Evolutionary conservation across 2,888 invertebrate genomes (phyloP), one percentile per base, ranked within the genome.

Genomic region (Trimorus sp.): DNA sequence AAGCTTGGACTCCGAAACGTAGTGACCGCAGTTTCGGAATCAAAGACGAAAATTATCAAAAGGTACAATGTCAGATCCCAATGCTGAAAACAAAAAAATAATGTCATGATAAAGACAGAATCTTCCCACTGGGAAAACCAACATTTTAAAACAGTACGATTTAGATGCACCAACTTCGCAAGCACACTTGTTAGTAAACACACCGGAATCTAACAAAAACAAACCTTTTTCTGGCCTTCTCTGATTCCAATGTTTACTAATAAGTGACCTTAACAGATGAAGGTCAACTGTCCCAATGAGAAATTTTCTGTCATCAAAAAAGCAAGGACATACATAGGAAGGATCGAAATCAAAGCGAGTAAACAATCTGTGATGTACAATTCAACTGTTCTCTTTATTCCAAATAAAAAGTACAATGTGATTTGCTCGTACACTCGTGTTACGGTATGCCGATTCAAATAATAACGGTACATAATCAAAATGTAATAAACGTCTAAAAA

Each of bases 321-420:
- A 26, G 26, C 26, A 74, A 59, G 54, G 69, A 59, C 83, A 86
- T 86, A 66, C 59, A 89, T 85, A 85, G 86, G 89, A 26, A 86
- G 84, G 88, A 90, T 91, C 87, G 84, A 90, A 89, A 89, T 84
- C 37, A 78, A 89, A 89, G 86, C 89, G 86, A 88, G 89, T 87
- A 89, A 90, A 91, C 86, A 88, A 89, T 86, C 77, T 82, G 86
- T 87, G 80, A 86, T 74, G 49, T 78, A 78, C 45, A 58, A 70
- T 59, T 66, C 42, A 79, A 68, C 48, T 66, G 85, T 84, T 84
- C 65, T 84, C 85, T 89, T 91, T 90, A 88, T 89, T 88, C 83
- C 85, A 89, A 89, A 87, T 85, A 87, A 90, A 88, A 86, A 84
- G 26, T 90, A 89, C 89, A 89, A 70, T 86, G 87, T 85, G 81